A percentile compares a stretch with the other conserved stretches of the same genome.
These are phyloP conservation scores for Nesospiza acunhae DNA, from an alignment of 2,113 vertebrate genomes.

Conservation along the genomic window DNA sequence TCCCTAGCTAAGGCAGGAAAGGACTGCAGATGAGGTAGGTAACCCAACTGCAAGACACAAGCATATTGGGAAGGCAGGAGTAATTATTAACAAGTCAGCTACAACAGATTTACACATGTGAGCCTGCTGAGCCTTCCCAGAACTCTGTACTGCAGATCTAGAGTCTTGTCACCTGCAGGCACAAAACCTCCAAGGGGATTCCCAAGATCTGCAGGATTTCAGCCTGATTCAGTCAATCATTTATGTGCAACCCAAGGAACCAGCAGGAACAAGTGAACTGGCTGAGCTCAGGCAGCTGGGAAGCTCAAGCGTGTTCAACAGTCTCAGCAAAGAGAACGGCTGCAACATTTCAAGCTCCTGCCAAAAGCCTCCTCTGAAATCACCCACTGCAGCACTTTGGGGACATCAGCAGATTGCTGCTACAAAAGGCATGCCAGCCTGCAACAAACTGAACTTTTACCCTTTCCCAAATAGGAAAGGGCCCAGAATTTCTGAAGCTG, in stretches of 20 bases:
- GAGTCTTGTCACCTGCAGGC: not conserved
- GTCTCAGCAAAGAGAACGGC: not conserved
- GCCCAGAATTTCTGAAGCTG: slow-evolving; percentile 80
- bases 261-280: not conserved
- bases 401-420: slow-evolving; percentile 43
- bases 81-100: not conserved
- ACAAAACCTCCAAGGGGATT: not conserved
- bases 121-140: not conserved
- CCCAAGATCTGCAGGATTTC: not conserved
- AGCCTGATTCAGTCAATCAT: not conserved
- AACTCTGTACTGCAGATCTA: not conserved
- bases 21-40: not conserved
- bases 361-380: slow-evolving; percentile 24
- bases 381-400: slow-evolving; percentile 25
- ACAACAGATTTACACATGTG: not conserved
- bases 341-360: not conserved
- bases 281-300: not conserved
- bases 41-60: not conserved
- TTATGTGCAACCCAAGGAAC: not conserved
- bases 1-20: not conserved
- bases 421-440: not conserved
- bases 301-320: not conserved
- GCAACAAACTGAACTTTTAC: slow-evolving; percentile 62
- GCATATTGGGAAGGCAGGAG: not conserved
- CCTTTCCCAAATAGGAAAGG: slow-evolving; percentile 80